phyloP scores from a whole-genome alignment of 2,113 vertebrate genomes.

The Perognathus longimembris region DNA sequence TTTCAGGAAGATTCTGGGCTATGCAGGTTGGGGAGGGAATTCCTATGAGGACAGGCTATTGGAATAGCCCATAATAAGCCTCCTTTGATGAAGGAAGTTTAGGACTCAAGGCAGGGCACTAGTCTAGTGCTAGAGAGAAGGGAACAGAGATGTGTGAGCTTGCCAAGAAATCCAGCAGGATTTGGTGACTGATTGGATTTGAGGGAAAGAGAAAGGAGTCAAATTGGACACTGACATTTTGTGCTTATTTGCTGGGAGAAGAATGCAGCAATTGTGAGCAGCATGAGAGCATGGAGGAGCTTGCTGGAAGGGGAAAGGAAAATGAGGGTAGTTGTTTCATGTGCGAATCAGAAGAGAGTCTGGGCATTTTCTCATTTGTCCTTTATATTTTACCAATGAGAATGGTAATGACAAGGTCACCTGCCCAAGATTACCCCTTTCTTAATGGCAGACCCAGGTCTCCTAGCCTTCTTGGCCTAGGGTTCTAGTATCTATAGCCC shows the following conservation, averaged over 20 bases:
- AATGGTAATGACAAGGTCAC: neutral
- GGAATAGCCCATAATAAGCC: neutral
- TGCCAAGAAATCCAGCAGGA: constrained; percentile 57
- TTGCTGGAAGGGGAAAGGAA: constrained; percentile 32
- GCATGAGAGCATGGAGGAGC: neutral
- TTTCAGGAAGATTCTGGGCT: neutral
- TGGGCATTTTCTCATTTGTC: neutral
- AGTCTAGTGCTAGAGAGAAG: neutral
- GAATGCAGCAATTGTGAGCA: constrained; percentile 61
- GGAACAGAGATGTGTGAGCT: neutral
- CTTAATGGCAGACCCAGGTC: constrained; percentile 28
- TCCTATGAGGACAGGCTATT: neutral
- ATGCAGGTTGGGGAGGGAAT: neutral
- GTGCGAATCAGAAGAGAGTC: constrained; percentile 6
- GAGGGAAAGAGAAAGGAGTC: constrained; percentile 52
- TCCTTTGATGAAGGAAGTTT: neutral
- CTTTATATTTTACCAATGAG: neutral
- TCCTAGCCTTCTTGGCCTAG: neutral
- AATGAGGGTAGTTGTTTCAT: neutral
- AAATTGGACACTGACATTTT: constrained; percentile 53
- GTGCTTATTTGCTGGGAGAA: constrained; percentile 52
- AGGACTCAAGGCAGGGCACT: neutral
- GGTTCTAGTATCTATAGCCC: neutral
- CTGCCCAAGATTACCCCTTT: neutral
- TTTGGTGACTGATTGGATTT: constrained; percentile 54